A percentile compares a stretch with the other conserved stretches of the same genome.
Conservation (phyloP, 2,797 vertebrate species). For the Rhadinocentrus ornatus region DNA sequence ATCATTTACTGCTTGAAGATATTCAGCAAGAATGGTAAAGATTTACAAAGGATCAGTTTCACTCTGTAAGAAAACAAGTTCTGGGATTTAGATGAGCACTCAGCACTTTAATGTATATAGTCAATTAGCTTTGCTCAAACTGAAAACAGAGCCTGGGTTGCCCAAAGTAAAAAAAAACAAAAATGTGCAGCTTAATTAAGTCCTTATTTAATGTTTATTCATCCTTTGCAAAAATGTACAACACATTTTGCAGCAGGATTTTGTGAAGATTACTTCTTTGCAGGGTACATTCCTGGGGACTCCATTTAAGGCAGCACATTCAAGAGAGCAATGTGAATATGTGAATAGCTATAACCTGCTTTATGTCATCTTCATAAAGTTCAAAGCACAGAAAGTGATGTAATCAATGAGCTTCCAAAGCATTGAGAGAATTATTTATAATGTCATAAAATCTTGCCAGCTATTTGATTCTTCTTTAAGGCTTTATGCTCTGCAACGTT, state of each 20-base stretch:
- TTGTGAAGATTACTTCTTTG: not conserved
- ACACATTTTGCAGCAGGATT: not conserved
- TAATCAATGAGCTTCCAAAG: not conserved
- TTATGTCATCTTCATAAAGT: not conserved
- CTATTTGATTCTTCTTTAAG: not conserved
- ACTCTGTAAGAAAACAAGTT: not conserved
- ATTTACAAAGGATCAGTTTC: not conserved
- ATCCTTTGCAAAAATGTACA: not conserved
- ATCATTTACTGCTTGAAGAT: not conserved
- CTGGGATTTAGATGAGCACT: not conserved
- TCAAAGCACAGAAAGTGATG: not conserved
- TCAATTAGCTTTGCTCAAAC: not conserved
- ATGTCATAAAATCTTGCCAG: not conserved
- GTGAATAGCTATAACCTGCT: not conserved
- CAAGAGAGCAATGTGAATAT: not conserved
- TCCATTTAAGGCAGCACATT: rapidly evolving
- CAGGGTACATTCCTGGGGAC: not conserved
- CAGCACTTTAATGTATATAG: not conserved
- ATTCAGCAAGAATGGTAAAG: not conserved
- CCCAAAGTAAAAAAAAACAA: not conserved
- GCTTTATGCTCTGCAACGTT: not conserved
- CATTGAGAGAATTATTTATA: not conserved
- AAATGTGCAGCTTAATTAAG: not conserved
- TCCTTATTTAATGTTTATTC: not conserved
- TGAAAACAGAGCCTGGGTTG: not conserved